A percentile compares a stretch with the other conserved stretches of the same genome.
phyloP scores from a whole-genome alignment of 2,113 vertebrate genomes.

The Megaptera novaeangliae region DNA sequence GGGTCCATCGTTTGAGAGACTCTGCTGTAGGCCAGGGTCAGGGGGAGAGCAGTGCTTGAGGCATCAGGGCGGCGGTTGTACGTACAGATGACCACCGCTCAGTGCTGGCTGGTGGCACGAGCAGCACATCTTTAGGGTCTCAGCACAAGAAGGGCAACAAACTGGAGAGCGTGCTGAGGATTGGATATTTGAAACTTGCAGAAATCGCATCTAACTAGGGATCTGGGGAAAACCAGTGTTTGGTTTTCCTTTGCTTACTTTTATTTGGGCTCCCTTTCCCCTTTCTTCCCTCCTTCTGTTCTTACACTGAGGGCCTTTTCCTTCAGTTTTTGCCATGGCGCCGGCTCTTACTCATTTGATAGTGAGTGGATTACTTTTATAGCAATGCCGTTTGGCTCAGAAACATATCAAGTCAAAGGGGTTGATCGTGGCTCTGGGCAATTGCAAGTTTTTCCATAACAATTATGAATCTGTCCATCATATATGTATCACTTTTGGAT shows the following conservation, averaged over 20 bases:
- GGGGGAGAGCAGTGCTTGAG: neutral
- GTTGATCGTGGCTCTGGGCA: neutral
- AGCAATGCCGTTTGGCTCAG: neutral
- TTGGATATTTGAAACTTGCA: neutral
- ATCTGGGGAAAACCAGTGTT: neutral
- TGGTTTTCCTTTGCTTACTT: neutral
- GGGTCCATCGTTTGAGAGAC: neutral
- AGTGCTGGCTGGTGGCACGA: neutral
- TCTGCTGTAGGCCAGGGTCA: neutral
- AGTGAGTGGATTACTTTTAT: neutral
- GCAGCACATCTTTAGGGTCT: neutral
- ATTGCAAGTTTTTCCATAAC: neutral
- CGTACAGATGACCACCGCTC: fast-evolving
- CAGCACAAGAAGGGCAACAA: neutral
- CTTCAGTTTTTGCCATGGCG: fast-evolving
- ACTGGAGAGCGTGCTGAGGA: neutral
- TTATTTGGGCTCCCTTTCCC: neutral
- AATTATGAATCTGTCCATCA: neutral
- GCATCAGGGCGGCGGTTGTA: fast-evolving
- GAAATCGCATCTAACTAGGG: neutral
- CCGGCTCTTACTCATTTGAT: neutral
- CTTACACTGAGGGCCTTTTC: neutral
- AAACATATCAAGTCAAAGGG: neutral
- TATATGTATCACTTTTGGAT: fast-evolving
- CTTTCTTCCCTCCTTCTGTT: neutral